Conservation (phyloP, 2,113 vertebrate genomes). For the Hippocampus abdominalis region DNA sequence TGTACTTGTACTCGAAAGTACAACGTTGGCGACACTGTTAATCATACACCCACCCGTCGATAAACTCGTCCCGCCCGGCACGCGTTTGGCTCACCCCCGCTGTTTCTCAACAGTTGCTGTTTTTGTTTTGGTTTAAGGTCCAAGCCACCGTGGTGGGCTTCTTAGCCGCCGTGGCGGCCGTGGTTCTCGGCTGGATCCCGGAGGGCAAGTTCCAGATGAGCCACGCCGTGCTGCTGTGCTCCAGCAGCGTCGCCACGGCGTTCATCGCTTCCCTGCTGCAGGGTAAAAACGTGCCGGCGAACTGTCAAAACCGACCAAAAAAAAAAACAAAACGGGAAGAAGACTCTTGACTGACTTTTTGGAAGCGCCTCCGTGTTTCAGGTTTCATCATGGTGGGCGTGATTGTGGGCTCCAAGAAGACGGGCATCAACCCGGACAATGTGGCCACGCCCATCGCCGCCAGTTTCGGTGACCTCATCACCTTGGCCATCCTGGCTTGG, state of each 20-base stretch:
- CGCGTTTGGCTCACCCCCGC: not conserved
- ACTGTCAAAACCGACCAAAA: too few relatives aligned
- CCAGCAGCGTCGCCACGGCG: conserved; percentile 93
- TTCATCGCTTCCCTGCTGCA: conserved; percentile 94
- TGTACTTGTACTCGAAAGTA: not conserved
- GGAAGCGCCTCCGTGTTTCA: conserved; percentile 33
- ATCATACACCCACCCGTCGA: conserved; percentile 25
- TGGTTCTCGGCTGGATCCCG: conserved; percentile 92
- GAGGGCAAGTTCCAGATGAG: conserved; percentile 90
- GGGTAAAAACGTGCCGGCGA: conserved; percentile 67
- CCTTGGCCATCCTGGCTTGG: conserved; percentile 92
- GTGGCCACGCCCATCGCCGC: conserved; percentile 96
- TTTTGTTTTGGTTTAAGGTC: conserved; percentile 72
- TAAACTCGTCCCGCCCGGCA: not conserved
- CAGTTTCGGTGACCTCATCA: conserved; percentile 96
- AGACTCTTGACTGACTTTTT: not conserved
- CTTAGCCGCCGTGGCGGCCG: conserved; percentile 89
- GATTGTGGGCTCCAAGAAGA: conserved; percentile 97
- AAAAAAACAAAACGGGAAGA: too few relatives aligned
- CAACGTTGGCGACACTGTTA: not conserved
- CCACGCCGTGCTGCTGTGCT: conserved; percentile 88
- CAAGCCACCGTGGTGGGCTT: conserved; percentile 96
- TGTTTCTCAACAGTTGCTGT: not conserved
- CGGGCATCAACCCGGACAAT: conserved; percentile 96
- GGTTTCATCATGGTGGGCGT: conserved; percentile 98